Percentiles rank a stretch among this genome's conserved stretches.
Evolutionary conservation across 1,140 invertebrate genomes (phyloP).

Genomic region (Drosophila kikkawai): DNA sequence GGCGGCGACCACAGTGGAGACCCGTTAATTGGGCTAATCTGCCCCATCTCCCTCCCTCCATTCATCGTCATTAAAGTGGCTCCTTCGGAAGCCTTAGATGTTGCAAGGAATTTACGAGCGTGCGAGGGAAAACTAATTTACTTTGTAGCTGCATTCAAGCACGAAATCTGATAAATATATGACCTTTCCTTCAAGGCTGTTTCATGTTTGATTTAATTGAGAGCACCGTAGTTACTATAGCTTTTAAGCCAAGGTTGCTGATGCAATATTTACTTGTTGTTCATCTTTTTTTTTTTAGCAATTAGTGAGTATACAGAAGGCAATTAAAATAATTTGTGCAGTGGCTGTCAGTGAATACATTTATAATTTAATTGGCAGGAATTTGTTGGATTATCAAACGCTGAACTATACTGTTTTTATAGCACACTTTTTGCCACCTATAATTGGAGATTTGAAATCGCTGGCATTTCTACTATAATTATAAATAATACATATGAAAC

Average conservation of each 20-base stretch:
- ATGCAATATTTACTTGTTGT: neutral
- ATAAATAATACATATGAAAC: neutral
- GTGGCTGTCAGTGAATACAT: neutral
- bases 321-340: conserved; percentile 19
- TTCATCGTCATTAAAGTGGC: conserved; percentile 7
- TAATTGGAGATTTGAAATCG: neutral
- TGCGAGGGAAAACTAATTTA: conserved; percentile 14
- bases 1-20: conserved; percentile 27
- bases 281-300: conserved; percentile 8
- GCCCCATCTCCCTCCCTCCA: neutral
- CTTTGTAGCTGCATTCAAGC: conserved; percentile 21
- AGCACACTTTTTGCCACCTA: neutral
- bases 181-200: conserved; percentile 17
- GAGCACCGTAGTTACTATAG: conserved; percentile 1
- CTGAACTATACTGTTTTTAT: neutral
- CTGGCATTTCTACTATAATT: neutral
- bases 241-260: conserved; percentile 2
- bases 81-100: conserved; percentile 11
- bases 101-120: neutral
- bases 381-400: neutral
- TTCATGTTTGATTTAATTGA: conserved; percentile 1
- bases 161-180: conserved; percentile 32
- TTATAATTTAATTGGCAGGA: conserved; percentile 11
- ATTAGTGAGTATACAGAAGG: neutral
- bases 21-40: conserved; percentile 39